These are phyloP conservation scores for Drosophila tani DNA, from an alignment of 1,140 invertebrate genomes.

Conservation along the genomic window DNA sequence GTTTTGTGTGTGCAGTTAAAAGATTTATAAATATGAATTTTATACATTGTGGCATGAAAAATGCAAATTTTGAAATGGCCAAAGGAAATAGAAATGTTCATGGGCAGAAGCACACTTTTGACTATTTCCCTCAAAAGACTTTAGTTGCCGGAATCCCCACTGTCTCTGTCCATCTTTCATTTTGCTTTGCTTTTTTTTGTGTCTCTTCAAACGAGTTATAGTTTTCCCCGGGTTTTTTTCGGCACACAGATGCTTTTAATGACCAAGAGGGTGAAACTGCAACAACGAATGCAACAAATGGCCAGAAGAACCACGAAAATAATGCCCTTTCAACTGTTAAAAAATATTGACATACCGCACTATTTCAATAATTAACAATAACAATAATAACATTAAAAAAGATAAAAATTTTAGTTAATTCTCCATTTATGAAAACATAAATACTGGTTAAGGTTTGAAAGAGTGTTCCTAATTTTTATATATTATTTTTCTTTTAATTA, in stretches of 20 bases:
- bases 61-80: conserved; percentile 79
- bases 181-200: conserved; percentile 15
- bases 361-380: too few species aligned
- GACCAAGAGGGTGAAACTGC: conserved; percentile 48
- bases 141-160: background rate
- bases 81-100: conserved; percentile 80
- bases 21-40: conserved; percentile 84
- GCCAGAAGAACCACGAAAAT: conserved; percentile 46
- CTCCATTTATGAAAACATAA: background rate
- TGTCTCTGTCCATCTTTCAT: background rate
- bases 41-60: conserved; percentile 83
- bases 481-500: too few species aligned
- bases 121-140: conserved; percentile 30
- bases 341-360: too few species aligned
- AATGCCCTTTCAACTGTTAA: conserved; percentile 28
- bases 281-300: conserved; percentile 68
- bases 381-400: background rate
- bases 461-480: background rate
- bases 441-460: too few species aligned
- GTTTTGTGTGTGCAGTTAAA: conserved; percentile 79
- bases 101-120: conserved; percentile 44
- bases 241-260: conserved; percentile 74
- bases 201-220: conserved; percentile 48
- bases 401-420: background rate
- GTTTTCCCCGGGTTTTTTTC: conserved; percentile 39